Conservation (phyloP, 2,888 invertebrate genomes). For the Parthenolecanium corni region DNA sequence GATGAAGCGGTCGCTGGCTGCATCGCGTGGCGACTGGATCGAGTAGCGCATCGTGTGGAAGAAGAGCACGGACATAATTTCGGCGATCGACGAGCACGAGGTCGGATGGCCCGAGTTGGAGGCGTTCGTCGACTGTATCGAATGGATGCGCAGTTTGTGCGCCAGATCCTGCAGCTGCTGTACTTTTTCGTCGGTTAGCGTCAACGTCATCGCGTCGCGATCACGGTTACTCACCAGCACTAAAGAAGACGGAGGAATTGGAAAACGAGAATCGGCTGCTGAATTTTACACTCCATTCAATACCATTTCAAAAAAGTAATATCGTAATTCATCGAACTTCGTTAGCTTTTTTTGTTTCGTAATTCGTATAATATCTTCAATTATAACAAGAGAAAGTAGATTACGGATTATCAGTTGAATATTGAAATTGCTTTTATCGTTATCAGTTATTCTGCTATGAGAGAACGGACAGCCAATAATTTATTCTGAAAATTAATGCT, state of each 20-base stretch:
- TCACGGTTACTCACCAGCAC: too few species aligned
- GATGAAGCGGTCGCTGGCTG: constrained; percentile 88
- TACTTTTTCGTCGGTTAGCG: constrained; percentile 31
- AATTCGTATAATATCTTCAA: too few species aligned
- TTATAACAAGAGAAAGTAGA: too few species aligned
- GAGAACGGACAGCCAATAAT: too few species aligned
- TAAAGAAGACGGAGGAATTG: too few species aligned
- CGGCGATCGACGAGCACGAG: constrained; percentile 96
- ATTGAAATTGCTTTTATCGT: too few species aligned
- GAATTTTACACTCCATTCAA: too few species aligned
- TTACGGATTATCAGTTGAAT: too few species aligned
- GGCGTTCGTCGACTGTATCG: constrained; percentile 81
- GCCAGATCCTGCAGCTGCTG: constrained; percentile 77
- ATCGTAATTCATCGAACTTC: not conserved
- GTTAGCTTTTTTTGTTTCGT: not conserved
- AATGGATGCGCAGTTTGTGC: constrained; percentile 84
- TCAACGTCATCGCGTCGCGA: too few species aligned
- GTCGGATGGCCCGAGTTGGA: constrained; percentile 97
- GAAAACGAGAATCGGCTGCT: too few species aligned
- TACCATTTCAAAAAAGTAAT: not conserved
- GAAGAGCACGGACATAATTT: constrained; percentile 95
- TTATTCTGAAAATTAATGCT: too few species aligned
- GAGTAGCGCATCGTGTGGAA: constrained; percentile 96
- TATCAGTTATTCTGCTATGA: too few species aligned
- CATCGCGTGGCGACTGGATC: constrained; percentile 68